Base-by-base conservation (phyloP, 2,888 invertebrate genomes). In the Epinotia nisella region DNA sequence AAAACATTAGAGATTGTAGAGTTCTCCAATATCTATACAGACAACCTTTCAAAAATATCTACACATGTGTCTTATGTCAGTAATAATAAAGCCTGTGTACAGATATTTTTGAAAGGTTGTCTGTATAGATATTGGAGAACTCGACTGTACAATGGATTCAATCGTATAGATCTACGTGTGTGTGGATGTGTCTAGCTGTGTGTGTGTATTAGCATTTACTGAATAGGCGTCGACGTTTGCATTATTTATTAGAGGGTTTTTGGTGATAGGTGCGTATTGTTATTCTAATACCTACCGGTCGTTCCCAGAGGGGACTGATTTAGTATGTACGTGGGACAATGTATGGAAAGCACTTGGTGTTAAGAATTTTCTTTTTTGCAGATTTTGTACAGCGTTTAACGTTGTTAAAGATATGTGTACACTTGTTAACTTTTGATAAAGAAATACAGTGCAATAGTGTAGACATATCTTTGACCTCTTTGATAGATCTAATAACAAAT, bases 211-310 rank as follows among this genome's bases (percentile, higher is more conserved):
- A 59, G 70, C 70, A 71, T 71, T 58, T 51, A 65, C 21, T 71
- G 70, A 71, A 71, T 71, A 71, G 70, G 65, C 64, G 70, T 65
- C 49, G 35, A 58, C 49, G 56, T 59, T 51, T 71, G 70, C 58
- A 71, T 71, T 65, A 64, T 65, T 71, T 51, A 71, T 71, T 17
- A 41, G 29, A 29, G 49, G 56, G 62, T 58, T 71, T 71, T 71
- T 65, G 70, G 70, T 64, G 70, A 71, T 71, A 65, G 67, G 64
- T 65, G 55, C 29, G 29, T 55, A 71, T 71, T 71, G 70, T 65
- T 71, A 71, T 64, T 65, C 70, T 65, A 58, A 58, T 53, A 55
- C 21, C 35, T 53, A 55, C 21, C 35, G 58, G 64, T 17, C 9
- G 15, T 10, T 69, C 39, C 69, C 69, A 29, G 49, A 35, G 58